These are phyloP conservation scores for Cryptomyrus ogoouensis DNA, from an alignment of 2,113 vertebrate genomes.

Conservation along the genomic window DNA sequence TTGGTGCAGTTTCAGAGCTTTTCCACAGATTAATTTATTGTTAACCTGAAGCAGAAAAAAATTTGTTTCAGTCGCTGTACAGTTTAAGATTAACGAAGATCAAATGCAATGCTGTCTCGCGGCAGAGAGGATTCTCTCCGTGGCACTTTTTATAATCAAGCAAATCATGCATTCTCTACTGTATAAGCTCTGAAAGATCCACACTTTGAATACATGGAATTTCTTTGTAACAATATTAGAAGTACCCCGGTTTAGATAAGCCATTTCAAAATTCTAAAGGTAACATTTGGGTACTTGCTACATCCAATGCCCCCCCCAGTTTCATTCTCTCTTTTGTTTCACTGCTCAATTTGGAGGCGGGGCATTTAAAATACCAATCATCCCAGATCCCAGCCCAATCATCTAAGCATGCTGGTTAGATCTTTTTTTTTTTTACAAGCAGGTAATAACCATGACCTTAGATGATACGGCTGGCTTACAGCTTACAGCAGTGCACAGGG, in stretches of 20 bases:
- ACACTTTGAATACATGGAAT: background rate
- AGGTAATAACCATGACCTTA: slow-evolving; percentile 43
- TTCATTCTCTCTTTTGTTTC: slow-evolving; percentile 32
- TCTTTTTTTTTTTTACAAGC: slow-evolving; percentile 44
- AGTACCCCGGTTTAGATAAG: background rate
- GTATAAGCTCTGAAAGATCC: background rate
- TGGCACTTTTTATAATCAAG: background rate
- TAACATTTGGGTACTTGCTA: background rate
- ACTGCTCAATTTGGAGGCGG: slow-evolving; percentile 32
- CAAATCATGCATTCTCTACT: background rate
- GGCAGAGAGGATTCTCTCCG: background rate
- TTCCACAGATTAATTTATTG: background rate
- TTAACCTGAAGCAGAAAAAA: background rate
- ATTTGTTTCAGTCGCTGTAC: background rate
- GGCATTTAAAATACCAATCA: slow-evolving; percentile 51
- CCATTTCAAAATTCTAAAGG: background rate
- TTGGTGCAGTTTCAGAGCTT: background rate
- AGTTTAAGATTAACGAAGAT: background rate
- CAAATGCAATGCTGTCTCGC: background rate
- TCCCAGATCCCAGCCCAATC: slow-evolving; percentile 46
- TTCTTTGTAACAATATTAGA: background rate
- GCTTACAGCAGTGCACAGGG: slow-evolving; percentile 39
- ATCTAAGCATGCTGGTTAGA: slow-evolving; percentile 49
- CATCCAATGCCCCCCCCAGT: background rate
- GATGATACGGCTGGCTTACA: slow-evolving; percentile 46